A percentile compares a stretch with the other conserved stretches of the same genome.
These are phyloP conservation scores for Pecten maximus DNA, from an alignment of 2,888 invertebrate species.

Conservation along the genomic window DNA sequence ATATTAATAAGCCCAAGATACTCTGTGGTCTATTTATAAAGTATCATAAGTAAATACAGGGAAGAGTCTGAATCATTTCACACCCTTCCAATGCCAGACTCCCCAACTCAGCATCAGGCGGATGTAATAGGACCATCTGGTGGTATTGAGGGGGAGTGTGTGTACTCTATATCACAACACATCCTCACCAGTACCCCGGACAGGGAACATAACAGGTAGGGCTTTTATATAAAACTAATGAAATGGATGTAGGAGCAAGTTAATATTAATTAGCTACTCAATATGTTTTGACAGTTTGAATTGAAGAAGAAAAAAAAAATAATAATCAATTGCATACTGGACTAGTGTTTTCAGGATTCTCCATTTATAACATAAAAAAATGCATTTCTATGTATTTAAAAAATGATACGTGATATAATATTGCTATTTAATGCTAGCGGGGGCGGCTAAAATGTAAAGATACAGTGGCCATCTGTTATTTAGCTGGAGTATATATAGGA, in stretches of 20 bases:
- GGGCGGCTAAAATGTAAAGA: not conserved
- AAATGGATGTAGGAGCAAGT: not conserved
- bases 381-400: not conserved
- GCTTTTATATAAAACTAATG: not conserved
- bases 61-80: not conserved
- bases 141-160: constrained; percentile 17
- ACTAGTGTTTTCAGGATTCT: not conserved
- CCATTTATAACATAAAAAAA: not conserved
- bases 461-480: not conserved
- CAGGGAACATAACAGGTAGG: not conserved
- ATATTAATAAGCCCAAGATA: not conserved
- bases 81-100: not conserved
- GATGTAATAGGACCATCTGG: not conserved
- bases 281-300: not conserved
- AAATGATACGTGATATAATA: not conserved
- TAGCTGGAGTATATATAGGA: not conserved
- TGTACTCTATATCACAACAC: not conserved
- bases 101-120: not conserved
- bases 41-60: not conserved
- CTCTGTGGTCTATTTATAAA: not conserved
- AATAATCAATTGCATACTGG: not conserved
- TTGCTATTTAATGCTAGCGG: not conserved
- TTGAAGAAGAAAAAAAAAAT: not conserved
- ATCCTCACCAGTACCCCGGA: not conserved
- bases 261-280: not conserved